Base-by-base conservation (phyloP, 2,888 invertebrate genomes). In the Drosophila setosimentum region DNA sequence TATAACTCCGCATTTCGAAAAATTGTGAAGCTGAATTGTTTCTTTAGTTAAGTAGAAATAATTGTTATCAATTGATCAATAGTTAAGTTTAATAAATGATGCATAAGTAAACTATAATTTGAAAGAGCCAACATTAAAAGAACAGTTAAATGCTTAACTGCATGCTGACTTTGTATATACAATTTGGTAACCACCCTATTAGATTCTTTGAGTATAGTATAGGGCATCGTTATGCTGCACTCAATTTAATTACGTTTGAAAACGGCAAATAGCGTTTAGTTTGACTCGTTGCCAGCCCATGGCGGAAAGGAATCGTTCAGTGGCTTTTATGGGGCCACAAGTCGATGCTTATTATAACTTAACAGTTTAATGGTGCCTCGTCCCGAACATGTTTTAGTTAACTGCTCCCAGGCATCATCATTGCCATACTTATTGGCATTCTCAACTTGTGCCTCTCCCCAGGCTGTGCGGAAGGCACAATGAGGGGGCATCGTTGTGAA, bases 271-370 rank as follows among this genome's bases (percentile, higher is more conserved):
- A 71, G 76, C 77, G 71, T 55, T 55, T 51, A 76, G 58, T 74
- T 69, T 65, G 76, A 72, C 72, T 84, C 33, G 55, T 66, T 66
- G 64, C 63, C 45, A 65, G 54, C 45, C 11, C 45, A 49, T 42
- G 66, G 35, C n/a, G 45, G 18, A 27, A 27, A 27, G 35, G 27
- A 35, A 61, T 68, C 45, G 66, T 60, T 64, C 55, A 57, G 16
- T 61, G 74, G 67, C 77, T 74, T 86, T 83, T 71, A 83, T 74
- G 68, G 62, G 68, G 72, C 67, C 69, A 67, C 74, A 82, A 85
- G 79, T 81, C 77, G 81, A 81, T 72, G 81, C 83, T 77, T 84
- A 82, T 87, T 87, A 87, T 76, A 81, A 87, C 76, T 87, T 87
- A 74, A 74, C 84, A 76, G 74, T 81, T 77, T 70, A 42, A 42